Conservation (phyloP, 1,140 invertebrate genomes). For the Acromyrmex heyeri region DNA sequence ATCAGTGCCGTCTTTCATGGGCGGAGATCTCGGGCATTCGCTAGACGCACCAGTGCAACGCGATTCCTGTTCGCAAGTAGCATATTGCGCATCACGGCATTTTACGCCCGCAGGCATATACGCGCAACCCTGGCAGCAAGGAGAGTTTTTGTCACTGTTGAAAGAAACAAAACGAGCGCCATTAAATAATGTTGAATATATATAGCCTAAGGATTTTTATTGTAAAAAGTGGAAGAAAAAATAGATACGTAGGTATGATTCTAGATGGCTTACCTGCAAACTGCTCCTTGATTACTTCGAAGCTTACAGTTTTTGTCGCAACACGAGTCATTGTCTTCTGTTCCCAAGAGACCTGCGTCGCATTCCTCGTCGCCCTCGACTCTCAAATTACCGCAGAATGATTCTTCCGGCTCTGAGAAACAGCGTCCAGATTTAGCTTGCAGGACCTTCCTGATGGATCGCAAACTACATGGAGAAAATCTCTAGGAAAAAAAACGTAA, state of each 20-base stretch:
- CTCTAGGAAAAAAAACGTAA: conserved; percentile 88
- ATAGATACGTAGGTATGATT: not conserved
- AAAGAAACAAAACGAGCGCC: conserved; percentile 77
- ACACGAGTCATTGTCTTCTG: conserved; percentile 96
- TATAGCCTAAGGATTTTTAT: not conserved
- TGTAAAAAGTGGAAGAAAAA: conserved; percentile 14
- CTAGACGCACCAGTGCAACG: conserved; percentile 91
- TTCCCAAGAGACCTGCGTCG: conserved; percentile 96
- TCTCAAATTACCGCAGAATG: conserved; percentile 97
- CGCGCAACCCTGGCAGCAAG: conserved; percentile 96
- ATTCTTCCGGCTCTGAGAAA: conserved; percentile 97
- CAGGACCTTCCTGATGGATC: conserved; percentile 96
- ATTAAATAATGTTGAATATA: conserved; percentile 16
- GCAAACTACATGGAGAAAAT: conserved; percentile 97
- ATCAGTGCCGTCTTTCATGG: conserved; percentile 94
- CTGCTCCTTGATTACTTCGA: conserved; percentile 92
- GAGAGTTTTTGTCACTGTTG: conserved; percentile 97
- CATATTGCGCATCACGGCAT: conserved; percentile 95
- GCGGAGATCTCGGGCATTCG: conserved; percentile 93
- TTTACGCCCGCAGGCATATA: conserved; percentile 93
- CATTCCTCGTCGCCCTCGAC: conserved; percentile 98
- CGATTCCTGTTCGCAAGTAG: conserved; percentile 96
- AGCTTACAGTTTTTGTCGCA: conserved; percentile 97
- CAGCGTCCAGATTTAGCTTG: conserved; percentile 96
- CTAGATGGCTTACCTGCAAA: conserved; percentile 90